Base-by-base conservation (phyloP, 64 coral and sea anemone genomes). In the Montipora foliosa region DNA sequence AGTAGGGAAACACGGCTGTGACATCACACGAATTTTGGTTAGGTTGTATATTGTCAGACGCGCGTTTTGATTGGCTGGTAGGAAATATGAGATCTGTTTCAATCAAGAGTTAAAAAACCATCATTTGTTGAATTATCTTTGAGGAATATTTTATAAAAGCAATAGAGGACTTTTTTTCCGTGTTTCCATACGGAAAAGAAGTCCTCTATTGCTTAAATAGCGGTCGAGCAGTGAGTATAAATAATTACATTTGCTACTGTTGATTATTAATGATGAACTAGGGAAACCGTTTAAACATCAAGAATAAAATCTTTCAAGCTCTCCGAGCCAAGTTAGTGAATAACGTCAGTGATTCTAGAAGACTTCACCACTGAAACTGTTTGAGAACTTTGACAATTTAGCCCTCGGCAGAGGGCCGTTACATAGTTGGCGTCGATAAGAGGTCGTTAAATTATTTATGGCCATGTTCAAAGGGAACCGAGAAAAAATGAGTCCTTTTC, bases 371-470 rank as follows among this genome's bases (percentile, higher is more conserved):
- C 25, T 45, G 47, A 17, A 14, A 50, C 37, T 37, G 37, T 37
- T 37, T 2, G 16, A 72, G 22, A 4, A 5, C 19, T 11, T 8
- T 49, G 66, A 70, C 82, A 86, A 71, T 86, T 50, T 71, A 86
- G 9, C 60, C 29, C 17, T 22, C 62, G 71, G 66, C 66, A 72
- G 19, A 21, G 44, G 14, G 60, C 44, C 15, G 48, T 84, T 67
- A 19, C 81, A 86, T 64, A 4, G 44, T 21, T 49, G 82, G 21
- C 8, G 19, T 1, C 19, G 64, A 86, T 8, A 68, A 7, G 66
- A 50, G 17, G n/a, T 72, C 46, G 19, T 68, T 86, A 15, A 71
- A 86, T 68, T 71, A 86, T 86, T 6, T 10, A 71, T 71, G 19
- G 14, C 6, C 4, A 37, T 8, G 25, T 45, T 44, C 29, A 19